Percentiles rank a stretch among this genome's conserved stretches.
These are phyloP conservation scores for Dryobota labecula DNA, from an alignment of 2,888 invertebrate species.

Conservation along the genomic window DNA sequence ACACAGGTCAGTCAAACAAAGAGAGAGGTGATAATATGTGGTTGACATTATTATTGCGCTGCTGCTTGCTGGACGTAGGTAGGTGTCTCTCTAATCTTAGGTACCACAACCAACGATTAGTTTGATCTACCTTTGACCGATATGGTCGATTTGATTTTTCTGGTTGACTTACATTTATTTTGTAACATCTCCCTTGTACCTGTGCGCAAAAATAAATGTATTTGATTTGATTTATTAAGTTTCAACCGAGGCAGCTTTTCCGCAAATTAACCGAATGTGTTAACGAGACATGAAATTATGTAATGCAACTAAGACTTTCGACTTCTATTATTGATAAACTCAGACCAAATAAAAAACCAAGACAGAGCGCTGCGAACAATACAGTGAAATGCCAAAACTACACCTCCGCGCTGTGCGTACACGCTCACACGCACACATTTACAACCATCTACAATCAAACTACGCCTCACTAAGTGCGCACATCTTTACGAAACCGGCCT, in stretches of 20 bases:
- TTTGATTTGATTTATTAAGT: slow-evolving; percentile 3
- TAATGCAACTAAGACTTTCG: background rate
- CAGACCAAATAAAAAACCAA: no score
- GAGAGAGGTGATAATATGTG: slow-evolving; percentile 37
- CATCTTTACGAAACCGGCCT: no score
- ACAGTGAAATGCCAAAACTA: no score
- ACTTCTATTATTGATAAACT: slow-evolving; percentile 15
- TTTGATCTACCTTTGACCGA: background rate
- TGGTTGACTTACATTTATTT: background rate
- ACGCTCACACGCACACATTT: no score
- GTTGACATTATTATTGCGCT: slow-evolving; percentile 13
- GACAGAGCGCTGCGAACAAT: no score
- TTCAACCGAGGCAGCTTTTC: background rate
- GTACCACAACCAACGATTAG: background rate
- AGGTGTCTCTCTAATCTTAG: slow-evolving; percentile 2
- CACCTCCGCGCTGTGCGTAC: no score
- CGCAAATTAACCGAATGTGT: background rate
- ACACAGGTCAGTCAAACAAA: slow-evolving; percentile 90
- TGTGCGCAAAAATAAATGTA: background rate
- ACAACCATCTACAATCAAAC: no score
- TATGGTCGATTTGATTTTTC: background rate
- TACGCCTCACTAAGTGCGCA: no score
- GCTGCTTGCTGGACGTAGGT: background rate
- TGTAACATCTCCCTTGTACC: background rate
- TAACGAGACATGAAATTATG: background rate